Percentiles rank a stretch among this genome's conserved stretches.
Conservation (phyloP, 2,797 vertebrate species). For the Urosaurus nigricauda region DNA sequence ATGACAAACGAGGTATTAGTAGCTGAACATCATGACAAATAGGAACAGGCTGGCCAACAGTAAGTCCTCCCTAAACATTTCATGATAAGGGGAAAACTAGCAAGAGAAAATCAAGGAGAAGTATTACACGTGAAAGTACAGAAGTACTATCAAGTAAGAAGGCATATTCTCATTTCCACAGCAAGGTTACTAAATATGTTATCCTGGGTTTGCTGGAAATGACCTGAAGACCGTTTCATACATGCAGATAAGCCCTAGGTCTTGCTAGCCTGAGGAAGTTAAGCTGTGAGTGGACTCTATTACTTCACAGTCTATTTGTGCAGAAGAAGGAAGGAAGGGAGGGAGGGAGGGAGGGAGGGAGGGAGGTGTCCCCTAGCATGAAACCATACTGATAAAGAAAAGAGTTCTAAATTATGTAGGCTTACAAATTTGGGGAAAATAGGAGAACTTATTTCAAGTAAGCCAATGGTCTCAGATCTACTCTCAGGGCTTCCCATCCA, state of each 20-base stretch:
- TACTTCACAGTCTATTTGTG: neutral
- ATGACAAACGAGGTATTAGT: neutral
- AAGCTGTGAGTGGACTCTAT: neutral
- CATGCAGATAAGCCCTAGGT: neutral
- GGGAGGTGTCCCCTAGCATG: too few relatives aligned
- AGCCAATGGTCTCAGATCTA: neutral
- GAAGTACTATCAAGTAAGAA: too few relatives aligned
- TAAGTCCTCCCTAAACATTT: neutral
- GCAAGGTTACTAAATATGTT: neutral
- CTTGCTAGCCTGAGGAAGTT: too few relatives aligned
- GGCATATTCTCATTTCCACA: neutral
- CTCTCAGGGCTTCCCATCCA: neutral
- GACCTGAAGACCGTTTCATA: too few relatives aligned
- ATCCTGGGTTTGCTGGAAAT: neutral
- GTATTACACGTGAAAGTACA: neutral
- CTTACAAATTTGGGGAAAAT: neutral
- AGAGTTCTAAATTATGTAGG: neutral
- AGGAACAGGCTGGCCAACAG: conserved; percentile 23
- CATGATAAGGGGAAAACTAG: conserved; percentile 42
- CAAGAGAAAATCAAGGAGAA: neutral
- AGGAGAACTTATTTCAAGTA: neutral
- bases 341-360: too few relatives aligned
- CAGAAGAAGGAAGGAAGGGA: too few relatives aligned
- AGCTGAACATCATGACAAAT: conserved; percentile 28
- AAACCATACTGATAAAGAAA: neutral